Percentiles rank a stretch among this genome's conserved stretches.
Conservation (phyloP, 2,797 vertebrate genomes). For the Pangasius krempfi region DNA sequence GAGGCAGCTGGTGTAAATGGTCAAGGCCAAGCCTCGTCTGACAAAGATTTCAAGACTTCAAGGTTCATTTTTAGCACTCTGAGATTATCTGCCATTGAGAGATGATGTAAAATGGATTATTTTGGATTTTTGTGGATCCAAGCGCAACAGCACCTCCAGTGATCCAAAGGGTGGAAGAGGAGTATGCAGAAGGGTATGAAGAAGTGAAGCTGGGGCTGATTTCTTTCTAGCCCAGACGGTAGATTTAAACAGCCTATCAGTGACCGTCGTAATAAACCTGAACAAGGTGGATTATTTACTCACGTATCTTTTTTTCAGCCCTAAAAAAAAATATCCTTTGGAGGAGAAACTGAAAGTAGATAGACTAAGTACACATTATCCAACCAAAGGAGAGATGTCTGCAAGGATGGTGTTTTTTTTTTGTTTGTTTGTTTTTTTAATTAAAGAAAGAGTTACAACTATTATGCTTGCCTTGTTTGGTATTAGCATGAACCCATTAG, state of each 20-base stretch:
- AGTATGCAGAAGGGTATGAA: not conserved
- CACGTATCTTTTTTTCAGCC: accelerated
- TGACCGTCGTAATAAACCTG: not conserved
- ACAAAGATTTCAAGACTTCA: not conserved
- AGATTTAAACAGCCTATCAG: not conserved
- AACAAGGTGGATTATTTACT: not conserved
- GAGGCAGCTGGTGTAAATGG: no score
- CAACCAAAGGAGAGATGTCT: not conserved
- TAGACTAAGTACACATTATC: not conserved
- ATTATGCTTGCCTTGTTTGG: not conserved
- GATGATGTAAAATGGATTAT: not conserved
- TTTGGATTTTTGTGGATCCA: not conserved
- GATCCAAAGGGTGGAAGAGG: not conserved
- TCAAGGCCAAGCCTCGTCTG: no score
- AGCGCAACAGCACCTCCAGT: not conserved
- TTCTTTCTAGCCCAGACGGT: not conserved
- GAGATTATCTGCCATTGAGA: not conserved
- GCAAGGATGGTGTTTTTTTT: not conserved
- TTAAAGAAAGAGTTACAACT: not conserved
- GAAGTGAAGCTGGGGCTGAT: not conserved
- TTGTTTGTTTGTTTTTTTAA: not conserved
- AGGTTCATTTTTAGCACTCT: not conserved
- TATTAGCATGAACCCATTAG: not conserved
- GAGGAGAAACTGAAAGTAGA: not conserved
- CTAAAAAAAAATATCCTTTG: not conserved